These are phyloP conservation scores for Nephrotoma appendiculata DNA, from an alignment of 2,888 invertebrate genomes.

Conservation along the genomic window DNA sequence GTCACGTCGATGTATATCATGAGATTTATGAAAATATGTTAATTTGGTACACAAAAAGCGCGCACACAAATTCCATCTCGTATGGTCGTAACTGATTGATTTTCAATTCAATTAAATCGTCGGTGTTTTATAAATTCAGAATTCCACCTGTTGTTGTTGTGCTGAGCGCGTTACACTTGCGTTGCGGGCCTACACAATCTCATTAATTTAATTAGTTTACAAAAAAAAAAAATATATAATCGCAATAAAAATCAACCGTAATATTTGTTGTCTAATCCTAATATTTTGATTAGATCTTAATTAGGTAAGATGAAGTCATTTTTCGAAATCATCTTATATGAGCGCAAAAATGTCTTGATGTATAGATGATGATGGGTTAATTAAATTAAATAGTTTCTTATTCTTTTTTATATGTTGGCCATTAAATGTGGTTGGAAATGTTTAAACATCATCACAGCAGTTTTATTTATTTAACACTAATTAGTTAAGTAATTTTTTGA, in stretches of 20 bases:
- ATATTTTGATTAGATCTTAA: neutral
- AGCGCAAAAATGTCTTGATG: neutral
- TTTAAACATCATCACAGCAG: neutral
- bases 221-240: neutral
- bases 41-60: neutral
- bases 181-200: neutral
- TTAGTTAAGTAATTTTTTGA: neutral
- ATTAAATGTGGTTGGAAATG: neutral
- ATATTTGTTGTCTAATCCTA: neutral
- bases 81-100: neutral
- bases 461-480: neutral
- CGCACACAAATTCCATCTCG: neutral
- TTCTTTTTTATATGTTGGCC: neutral
- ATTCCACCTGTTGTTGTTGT: neutral
- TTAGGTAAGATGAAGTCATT: neutral
- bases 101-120: neutral
- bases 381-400: neutral
- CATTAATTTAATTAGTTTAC: neutral
- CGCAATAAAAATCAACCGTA: neutral
- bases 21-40: neutral
- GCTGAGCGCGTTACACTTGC: neutral
- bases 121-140: neutral
- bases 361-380: neutral
- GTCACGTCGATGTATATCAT: neutral
- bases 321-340: neutral